Evolutionary conservation across 2,113 vertebrate genomes (phyloP).

Genomic region (Dicerorhinus sumatrensis): DNA sequence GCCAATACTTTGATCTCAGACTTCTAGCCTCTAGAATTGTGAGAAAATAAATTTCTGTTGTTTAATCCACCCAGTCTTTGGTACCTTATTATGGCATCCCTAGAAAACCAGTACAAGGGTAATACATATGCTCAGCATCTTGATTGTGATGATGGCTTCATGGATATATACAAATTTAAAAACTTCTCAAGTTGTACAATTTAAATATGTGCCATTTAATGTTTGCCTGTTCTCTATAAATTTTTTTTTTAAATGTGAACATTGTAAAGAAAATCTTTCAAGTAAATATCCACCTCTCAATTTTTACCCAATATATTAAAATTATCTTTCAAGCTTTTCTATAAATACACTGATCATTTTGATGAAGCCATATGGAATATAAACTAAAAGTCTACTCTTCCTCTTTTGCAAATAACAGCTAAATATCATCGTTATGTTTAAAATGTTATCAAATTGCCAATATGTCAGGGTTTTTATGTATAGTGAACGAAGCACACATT

Average conservation of each 20-base stretch:
- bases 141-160: neutral
- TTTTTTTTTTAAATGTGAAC: neutral
- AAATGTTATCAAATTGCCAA: conserved; percentile 39
- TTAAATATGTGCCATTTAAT: neutral
- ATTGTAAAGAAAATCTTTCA: neutral
- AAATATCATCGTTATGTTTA: conserved; percentile 1
- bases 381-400: neutral
- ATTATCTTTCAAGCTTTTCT: neutral
- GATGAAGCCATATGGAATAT: neutral
- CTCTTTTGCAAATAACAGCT: neutral
- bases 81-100: neutral
- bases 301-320: neutral
- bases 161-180: neutral
- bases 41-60: neutral
- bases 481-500: neutral
- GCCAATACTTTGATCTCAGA: neutral
- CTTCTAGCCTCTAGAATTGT: neutral
- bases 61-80: neutral
- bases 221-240: neutral
- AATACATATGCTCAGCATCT: neutral
- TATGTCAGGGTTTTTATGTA: neutral
- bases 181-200: neutral
- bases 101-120: neutral
- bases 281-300: neutral
- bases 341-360: conserved; percentile 8